Conservation (phyloP, 2,797 vertebrate genomes). For the Falco biarmicus region DNA sequence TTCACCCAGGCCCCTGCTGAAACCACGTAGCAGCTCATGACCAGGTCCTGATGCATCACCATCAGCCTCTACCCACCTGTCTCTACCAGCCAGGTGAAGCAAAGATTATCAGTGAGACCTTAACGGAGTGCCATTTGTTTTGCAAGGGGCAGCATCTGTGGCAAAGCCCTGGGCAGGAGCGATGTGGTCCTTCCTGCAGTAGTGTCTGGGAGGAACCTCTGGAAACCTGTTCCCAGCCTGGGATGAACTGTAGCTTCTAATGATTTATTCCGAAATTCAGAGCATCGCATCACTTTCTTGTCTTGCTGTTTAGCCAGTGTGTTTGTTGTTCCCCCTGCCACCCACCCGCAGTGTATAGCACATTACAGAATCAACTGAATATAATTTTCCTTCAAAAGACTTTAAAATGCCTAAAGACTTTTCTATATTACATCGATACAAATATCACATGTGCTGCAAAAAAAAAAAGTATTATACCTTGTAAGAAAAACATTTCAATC, state of each 20-base stretch:
- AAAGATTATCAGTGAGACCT: background rate
- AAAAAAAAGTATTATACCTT: background rate
- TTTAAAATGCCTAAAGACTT: background rate
- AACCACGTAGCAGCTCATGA: background rate
- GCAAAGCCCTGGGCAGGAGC: background rate
- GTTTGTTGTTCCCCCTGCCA: background rate
- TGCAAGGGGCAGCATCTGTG: background rate
- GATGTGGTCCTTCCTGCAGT: background rate
- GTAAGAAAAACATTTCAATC: background rate
- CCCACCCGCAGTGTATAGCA: background rate
- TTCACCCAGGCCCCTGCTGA: background rate
- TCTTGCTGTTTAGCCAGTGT: background rate
- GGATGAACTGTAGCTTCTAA: background rate
- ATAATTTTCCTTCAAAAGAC: background rate
- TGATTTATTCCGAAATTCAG: background rate
- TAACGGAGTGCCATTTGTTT: fast-evolving
- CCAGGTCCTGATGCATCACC: no score
- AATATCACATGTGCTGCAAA: background rate
- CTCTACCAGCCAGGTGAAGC: background rate
- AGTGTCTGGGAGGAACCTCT: background rate
- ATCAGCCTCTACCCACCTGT: background rate
- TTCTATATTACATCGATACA: background rate
- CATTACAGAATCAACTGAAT: background rate
- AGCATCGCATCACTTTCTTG: background rate
- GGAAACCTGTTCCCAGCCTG: background rate